phyloP scores from a whole-genome alignment of 2,113 vertebrate genomes.

The Neofelis nebulosa region DNA sequence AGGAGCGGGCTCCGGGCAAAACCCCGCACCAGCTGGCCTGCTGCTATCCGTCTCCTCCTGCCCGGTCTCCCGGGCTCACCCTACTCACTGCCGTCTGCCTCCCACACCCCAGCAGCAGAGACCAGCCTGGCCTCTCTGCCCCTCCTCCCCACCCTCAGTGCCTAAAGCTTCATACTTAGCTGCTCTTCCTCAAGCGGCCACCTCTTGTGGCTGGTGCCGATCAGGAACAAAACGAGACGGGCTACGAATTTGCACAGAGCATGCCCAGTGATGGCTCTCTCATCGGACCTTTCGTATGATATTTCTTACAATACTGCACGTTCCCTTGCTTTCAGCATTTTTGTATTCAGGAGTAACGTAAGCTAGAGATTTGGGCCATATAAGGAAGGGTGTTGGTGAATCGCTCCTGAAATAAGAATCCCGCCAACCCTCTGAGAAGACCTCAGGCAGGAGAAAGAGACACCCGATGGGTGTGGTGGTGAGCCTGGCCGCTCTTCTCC shows the following conservation, averaged over 20 bases:
- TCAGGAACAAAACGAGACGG: neutral
- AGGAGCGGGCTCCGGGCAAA: neutral
- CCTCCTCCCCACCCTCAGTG: neutral
- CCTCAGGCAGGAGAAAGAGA: constrained; percentile 68
- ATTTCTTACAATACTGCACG: neutral
- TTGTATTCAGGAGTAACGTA: neutral
- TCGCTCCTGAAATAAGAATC: neutral
- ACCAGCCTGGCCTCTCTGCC: neutral
- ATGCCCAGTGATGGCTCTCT: neutral
- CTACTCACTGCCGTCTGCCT: neutral
- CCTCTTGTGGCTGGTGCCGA: neutral
- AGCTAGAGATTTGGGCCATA: neutral
- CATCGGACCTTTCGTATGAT: neutral
- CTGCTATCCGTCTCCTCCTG: neutral
- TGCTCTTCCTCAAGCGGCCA: neutral
- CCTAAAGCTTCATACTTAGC: constrained; percentile 3
- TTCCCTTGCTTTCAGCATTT: neutral
- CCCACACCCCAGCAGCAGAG: neutral
- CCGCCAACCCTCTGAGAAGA: neutral
- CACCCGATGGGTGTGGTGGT: constrained; percentile 86
- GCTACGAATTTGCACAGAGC: neutral
- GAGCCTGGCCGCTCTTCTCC: constrained; percentile 89
- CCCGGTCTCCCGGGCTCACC: neutral
- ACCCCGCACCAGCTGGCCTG: neutral
- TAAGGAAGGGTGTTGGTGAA: neutral